Conservation (phyloP, 2,113 vertebrate genomes). For the Zosterops pallidus region DNA sequence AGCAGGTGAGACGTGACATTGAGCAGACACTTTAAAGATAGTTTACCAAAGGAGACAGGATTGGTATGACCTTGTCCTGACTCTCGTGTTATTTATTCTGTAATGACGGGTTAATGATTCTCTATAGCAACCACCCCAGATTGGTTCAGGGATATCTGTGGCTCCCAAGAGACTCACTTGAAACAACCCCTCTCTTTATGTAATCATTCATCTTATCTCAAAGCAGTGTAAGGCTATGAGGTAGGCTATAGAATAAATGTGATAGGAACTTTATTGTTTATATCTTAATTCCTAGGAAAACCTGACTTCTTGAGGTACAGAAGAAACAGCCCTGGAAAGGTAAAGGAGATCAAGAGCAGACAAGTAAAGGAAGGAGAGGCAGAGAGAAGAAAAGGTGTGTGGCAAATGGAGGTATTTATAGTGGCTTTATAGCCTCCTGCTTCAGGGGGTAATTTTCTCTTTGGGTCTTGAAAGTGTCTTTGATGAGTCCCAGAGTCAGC, state of each 20-base stretch:
- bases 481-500: background rate
- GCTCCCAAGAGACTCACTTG: background rate
- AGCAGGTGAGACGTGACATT: slow-evolving; percentile 50
- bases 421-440: background rate
- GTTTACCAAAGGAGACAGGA: slow-evolving; percentile 1
- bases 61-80: slow-evolving; percentile 47
- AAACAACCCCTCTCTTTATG: background rate
- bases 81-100: slow-evolving; percentile 11
- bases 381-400: background rate
- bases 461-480: background rate
- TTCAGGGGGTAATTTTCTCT: background rate
- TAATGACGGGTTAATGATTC: slow-evolving; percentile 20
- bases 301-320: background rate
- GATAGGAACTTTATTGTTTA: background rate
- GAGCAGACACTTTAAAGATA: slow-evolving; percentile 37
- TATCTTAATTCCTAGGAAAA: background rate
- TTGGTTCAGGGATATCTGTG: background rate
- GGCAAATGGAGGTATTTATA: background rate
- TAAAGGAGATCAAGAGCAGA: background rate
- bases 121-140: background rate
- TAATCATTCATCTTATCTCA: background rate
- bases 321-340: background rate
- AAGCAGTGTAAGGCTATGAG: background rate
- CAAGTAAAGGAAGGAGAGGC: background rate
- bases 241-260: background rate